phyloP scores from a whole-genome alignment of 2,888 invertebrate species.

The Ormyrus rosae region DNA sequence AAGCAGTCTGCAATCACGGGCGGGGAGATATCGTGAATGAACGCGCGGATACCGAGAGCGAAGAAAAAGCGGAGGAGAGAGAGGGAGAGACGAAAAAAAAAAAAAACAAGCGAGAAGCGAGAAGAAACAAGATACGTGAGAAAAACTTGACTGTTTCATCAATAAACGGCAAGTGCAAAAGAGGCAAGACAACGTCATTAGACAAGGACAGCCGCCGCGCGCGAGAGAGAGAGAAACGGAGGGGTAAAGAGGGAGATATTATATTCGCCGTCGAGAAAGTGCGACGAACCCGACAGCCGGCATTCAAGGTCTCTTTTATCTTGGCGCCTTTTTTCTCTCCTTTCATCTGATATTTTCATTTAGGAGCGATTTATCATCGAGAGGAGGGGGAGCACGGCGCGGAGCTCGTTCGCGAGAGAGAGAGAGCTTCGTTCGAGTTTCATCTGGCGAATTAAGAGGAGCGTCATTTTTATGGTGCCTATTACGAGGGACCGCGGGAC shows the following conservation, averaged over 20 bases:
- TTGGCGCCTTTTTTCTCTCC: conserved; percentile 37
- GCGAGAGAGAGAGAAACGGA: conserved; percentile 1
- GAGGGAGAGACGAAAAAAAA: too few relatives aligned
- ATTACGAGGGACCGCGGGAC: conserved; percentile 16
- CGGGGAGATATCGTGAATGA: background rate
- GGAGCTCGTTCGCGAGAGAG: background rate
- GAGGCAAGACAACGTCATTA: conserved; percentile 37
- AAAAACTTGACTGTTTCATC: conserved; percentile 50
- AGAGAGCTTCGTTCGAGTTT: conserved; percentile 25
- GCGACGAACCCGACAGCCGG: conserved; percentile 51
- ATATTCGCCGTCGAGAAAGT: conserved; percentile 51
- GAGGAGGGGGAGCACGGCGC: conserved; percentile 5
- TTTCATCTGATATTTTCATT: conserved; percentile 55
- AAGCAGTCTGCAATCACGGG: background rate
- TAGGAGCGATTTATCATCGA: conserved; percentile 52
- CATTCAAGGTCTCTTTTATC: conserved; percentile 56
- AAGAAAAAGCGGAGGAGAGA: conserved; percentile 1
- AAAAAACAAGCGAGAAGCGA: too few relatives aligned
- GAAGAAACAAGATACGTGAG: conserved; percentile 38
- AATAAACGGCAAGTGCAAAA: conserved; percentile 44
- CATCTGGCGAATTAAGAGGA: conserved; percentile 52
- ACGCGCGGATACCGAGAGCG: too few relatives aligned
- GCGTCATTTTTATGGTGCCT: conserved; percentile 50
- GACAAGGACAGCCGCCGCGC: conserved; percentile 13
- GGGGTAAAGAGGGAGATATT: conserved; percentile 41